Conservation (phyloP, 2,113 vertebrate genomes). For the Ondatra zibethicus region DNA sequence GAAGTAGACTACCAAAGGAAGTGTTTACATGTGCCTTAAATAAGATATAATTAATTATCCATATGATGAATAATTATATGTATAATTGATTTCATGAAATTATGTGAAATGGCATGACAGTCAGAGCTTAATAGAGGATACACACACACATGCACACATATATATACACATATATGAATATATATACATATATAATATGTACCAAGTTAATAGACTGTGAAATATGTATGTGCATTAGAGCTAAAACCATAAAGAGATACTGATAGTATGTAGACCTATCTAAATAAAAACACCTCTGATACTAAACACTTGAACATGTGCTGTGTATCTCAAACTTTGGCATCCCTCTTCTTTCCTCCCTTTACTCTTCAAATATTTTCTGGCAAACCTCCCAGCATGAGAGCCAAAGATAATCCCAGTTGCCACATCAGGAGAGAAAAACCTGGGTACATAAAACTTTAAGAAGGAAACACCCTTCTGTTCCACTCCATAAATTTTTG, state of each 20-base stretch:
- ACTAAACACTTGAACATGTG: background rate
- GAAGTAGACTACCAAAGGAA: background rate
- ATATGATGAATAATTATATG: no score
- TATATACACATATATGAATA: background rate
- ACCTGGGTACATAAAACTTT: conserved; percentile 58
- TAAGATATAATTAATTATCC: background rate
- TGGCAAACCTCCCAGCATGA: conserved; percentile 42
- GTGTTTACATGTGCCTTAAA: background rate
- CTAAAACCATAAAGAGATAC: background rate
- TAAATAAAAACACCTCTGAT: background rate
- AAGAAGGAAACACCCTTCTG: conserved; percentile 76
- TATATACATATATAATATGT: background rate
- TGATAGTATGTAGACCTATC: background rate
- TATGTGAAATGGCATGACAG: background rate
- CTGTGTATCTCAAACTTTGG: background rate
- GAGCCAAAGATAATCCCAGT: conserved; percentile 46
- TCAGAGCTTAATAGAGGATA: background rate
- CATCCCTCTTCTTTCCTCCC: background rate
- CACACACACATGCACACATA: background rate
- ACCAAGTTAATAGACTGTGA: background rate
- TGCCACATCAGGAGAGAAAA: conserved; percentile 48
- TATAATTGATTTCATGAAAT: no score
- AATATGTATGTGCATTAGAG: background rate
- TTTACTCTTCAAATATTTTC: conserved; percentile 46
- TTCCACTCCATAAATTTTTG: conserved; percentile 71